Evolutionary conservation across 2,888 invertebrate genomes (phyloP), one percentile per base, ranked within the genome.

Genomic region (Aromia moschata): DNA sequence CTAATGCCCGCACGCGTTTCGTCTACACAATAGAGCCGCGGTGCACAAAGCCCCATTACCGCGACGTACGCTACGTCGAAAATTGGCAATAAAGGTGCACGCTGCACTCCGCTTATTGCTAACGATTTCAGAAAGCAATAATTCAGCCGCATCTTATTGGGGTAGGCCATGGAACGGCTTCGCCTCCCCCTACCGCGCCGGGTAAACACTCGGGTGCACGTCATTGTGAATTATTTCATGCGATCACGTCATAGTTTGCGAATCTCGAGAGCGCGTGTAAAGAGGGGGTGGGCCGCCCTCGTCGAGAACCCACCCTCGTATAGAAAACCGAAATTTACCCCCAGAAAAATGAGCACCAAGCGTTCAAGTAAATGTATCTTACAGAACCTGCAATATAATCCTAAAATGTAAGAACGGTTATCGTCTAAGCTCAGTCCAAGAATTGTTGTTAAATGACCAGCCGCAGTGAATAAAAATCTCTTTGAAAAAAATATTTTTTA

Each of bases 211-310:
- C 65, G 68, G 61, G 64, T 58, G 60, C 68, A 67, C 71, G 69
- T 72, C 70, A 73, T 71, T 69, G 71, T 68, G 69, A 71, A 68
- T 67, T 70, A 70, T 68, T 70, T 64, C 62, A 62, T 49, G 60
- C 60, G 65, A 69, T 65, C 65, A 65, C 67, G 67, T 58, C 65
- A 70, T n/a, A n/a, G n/a, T n/a, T n/a, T n/a, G n/a, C n/a, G n/a
- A n/a, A n/a, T n/a, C n/a, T n/a, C n/a, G n/a, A n/a, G n/a, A n/a
- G n/a, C n/a, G n/a, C n/a, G n/a, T n/a, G n/a, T n/a, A n/a, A n/a
- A n/a, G n/a, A n/a, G n/a, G n/a, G n/a, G n/a, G n/a, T n/a, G n/a
- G n/a, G n/a, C n/a, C n/a, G n/a, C n/a, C n/a, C n/a, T n/a, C n/a
- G n/a, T n/a, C n/a, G n/a, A n/a, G n/a, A n/a, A n/a, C n/a, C n/a